These are phyloP conservation scores for Cottus gobio DNA, from an alignment of 2,113 vertebrate genomes.

Conservation along the genomic window DNA sequence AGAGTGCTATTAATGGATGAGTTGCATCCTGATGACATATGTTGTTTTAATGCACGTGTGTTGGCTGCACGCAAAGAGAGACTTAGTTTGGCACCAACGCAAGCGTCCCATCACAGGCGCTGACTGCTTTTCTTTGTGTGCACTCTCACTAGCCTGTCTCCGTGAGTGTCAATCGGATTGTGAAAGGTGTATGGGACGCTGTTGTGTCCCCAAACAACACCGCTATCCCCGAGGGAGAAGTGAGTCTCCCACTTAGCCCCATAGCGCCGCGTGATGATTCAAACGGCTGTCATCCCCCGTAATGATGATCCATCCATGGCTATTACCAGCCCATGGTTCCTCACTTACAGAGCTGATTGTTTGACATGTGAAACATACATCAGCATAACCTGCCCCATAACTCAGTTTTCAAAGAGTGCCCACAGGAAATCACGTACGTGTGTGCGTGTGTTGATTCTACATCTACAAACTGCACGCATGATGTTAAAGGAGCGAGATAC, in stretches of 20 bases:
- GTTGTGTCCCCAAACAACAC: conserved; percentile 45
- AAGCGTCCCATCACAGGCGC: conserved; percentile 24
- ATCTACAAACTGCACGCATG: not conserved
- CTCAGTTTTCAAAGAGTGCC: conserved; percentile 53
- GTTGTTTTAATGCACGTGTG: conserved; percentile 38
- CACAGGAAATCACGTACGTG: not conserved
- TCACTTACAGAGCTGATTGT: conserved; percentile 71
- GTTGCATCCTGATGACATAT: conserved; percentile 24
- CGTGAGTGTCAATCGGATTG: conserved; percentile 22
- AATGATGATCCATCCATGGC: conserved; percentile 76
- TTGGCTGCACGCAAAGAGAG: conserved; percentile 21
- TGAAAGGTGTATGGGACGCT: conserved; percentile 18
- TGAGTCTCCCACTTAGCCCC: conserved; percentile 42
- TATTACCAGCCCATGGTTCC: conserved; percentile 67
- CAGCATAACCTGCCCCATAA: conserved; percentile 71
- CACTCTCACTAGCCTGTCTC: conserved; percentile 30
- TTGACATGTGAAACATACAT: conserved; percentile 73
- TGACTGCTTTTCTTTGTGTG: conserved; percentile 24
- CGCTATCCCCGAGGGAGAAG: conserved; percentile 28
- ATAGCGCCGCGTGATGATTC: conserved; percentile 50
- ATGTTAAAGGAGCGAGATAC: no score
- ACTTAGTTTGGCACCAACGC: conserved; percentile 9
- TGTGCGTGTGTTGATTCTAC: not conserved
- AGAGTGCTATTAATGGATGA: not conserved
- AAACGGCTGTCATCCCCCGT: conserved; percentile 70